Conservation (phyloP, 2,797 vertebrate genomes). For the Hyperoplus immaculatus region DNA sequence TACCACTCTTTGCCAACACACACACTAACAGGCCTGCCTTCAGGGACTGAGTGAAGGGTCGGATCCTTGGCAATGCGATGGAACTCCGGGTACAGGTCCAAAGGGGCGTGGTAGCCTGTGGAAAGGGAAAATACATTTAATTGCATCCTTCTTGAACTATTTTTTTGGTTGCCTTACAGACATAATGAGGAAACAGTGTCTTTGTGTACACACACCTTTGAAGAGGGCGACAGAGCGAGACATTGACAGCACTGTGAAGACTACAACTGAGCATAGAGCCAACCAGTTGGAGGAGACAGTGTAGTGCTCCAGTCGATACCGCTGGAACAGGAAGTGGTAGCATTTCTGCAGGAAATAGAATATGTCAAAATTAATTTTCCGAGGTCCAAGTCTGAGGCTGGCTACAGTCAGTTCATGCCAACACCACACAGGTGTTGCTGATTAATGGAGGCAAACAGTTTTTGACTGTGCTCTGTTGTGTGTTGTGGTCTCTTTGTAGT, state of each 20-base stretch:
- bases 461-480: no score
- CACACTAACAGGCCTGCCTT: conserved; percentile 91
- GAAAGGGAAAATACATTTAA: neutral
- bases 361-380: neutral
- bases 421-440: no score
- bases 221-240: conserved; percentile 97
- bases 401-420: no score
- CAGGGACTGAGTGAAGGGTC: conserved; percentile 89
- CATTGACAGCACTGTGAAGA: conserved; percentile 92
- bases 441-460: no score
- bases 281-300: conserved; percentile 97
- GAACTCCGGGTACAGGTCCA: conserved; percentile 98
- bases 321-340: conserved; percentile 98
- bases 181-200: neutral
- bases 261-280: conserved; percentile 89
- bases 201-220: conserved; percentile 85
- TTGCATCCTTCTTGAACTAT: neutral
- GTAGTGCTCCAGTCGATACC: conserved; percentile 96
- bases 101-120: conserved; percentile 95
- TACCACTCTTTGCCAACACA: conserved; percentile 99
- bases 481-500: no score
- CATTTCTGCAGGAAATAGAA: conserved; percentile 90
- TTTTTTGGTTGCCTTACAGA: neutral
- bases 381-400: neutral
- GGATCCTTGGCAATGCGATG: conserved; percentile 94